Evolutionary conservation across 2,113 vertebrate species (phyloP).

Genomic region (Ailuropoda melanoleuca): DNA sequence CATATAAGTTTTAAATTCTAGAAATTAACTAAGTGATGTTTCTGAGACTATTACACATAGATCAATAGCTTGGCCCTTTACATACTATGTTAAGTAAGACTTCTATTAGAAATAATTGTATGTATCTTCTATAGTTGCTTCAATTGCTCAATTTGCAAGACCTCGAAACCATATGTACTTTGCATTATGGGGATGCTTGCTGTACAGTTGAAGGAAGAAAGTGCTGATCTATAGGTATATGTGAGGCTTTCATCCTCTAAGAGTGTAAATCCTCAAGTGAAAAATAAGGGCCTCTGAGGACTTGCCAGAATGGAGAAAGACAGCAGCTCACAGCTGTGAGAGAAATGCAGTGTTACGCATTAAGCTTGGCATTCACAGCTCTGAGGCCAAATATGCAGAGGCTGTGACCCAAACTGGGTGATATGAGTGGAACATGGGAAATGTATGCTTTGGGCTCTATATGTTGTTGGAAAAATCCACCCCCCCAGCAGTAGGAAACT

Average conservation of each 20-base stretch:
- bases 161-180: not conserved
- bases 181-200: not conserved
- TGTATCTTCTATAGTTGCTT: not conserved
- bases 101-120: not conserved
- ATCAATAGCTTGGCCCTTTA: not conserved
- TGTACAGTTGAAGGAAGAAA: conserved; percentile 1
- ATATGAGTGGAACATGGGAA: not conserved
- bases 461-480: not conserved
- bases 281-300: not conserved
- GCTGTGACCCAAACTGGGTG: not conserved
- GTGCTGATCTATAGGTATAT: not conserved
- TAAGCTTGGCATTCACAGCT: conserved; percentile 52
- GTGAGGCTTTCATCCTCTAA: not conserved
- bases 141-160: not conserved
- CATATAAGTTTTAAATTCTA: not conserved
- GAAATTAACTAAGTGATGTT: not conserved
- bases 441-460: not conserved
- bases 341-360: conserved; percentile 47
- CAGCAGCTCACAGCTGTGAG: conserved; percentile 38
- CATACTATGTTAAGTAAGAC: not conserved
- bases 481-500: not conserved
- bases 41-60: not conserved
- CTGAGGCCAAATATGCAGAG: conserved; percentile 36
- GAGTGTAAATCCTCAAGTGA: conserved; percentile 23
- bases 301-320: not conserved